Percentiles rank a stretch among this genome's conserved stretches.
Conservation (phyloP, 2,888 invertebrate species). For the Notodonta dromedarius region DNA sequence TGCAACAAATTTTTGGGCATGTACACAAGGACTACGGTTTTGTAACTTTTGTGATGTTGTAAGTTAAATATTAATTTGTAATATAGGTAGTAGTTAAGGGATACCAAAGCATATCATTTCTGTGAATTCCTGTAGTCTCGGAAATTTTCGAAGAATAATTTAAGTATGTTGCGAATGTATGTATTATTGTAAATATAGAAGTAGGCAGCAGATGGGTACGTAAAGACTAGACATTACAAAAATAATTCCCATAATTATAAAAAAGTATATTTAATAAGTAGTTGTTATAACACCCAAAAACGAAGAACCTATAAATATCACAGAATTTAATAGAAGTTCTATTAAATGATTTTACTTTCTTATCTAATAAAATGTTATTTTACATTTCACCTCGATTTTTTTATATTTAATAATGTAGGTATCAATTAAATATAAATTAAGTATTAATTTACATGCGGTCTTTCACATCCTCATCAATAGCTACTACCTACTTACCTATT, state of each 20-base stretch:
- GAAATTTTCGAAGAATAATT: background rate
- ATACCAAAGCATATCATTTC: background rate
- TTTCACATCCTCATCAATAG: background rate
- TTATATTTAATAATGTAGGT: background rate
- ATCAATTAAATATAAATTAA: constrained; percentile 2
- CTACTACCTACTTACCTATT: background rate
- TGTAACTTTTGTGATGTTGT: constrained; percentile 32
- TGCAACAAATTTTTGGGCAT: constrained; percentile 68
- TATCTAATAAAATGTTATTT: background rate
- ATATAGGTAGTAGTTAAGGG: background rate
- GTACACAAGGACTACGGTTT: constrained; percentile 55
- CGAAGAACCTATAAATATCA: constrained; percentile 8
- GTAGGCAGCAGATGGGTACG: no score
- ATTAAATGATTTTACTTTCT: background rate
- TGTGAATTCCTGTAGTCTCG: background rate
- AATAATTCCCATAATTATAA: constrained; percentile 1
- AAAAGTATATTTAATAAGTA: constrained; percentile 10
- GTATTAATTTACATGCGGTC: background rate
- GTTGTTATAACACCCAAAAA: background rate
- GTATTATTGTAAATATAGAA: background rate
- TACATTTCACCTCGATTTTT: background rate
- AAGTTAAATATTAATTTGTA: background rate
- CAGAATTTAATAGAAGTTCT: constrained; percentile 10
- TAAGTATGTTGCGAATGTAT: background rate
- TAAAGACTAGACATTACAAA: background rate